Evolutionary conservation across 2,113 vertebrate species (phyloP), one percentile per base, ranked within the genome.

Genomic region (human): DNA sequence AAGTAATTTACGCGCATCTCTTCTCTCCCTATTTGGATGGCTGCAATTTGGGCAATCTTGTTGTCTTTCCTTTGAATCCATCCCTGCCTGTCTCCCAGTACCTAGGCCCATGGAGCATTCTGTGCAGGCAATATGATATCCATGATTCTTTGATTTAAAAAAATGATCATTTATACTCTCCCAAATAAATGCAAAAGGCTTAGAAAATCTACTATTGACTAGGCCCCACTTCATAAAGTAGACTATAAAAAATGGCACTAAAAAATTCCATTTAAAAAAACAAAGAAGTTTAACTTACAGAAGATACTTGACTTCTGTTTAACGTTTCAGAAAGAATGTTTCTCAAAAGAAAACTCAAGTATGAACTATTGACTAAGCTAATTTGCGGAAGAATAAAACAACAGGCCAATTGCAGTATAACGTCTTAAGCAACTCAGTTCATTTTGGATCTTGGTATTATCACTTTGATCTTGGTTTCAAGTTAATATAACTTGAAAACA

Each of bases 331-430:
- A 87, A 23, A 83, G 12, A 87, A 23, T 22, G 22, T 61, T 85
- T 61, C 80, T 87, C 64, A 89, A 50, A 89, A 40, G 73, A 76
- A 95, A 97, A 64, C 5, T 27, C 45, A 93, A 82, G 9, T 40
- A 57, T 70, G 68, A 76, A 93, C 1, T 84, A 76, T 61, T 92
- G 73, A 79, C 68, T 5, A 52, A 72, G 32, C 10, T 72, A 32
- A 35, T 89, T 73, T 90, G n/a, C 40, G 55, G 30, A 94, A 80
- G 43, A 68, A 25, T n/a, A 50, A 23, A 86, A 22, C 22, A 70
- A 59, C n/a, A 61, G 16, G 16, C 10, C 14, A 48, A 45, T 48
- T 59, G 6, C 13, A 59, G 61, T 82, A 66, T 90, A 88, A 85
- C 32, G 18, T 18, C 43, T 90, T 57, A 17, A 92, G 43, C 6